phyloP scores from a whole-genome alignment of 2,888 invertebrate species.

The Drosophila mimica region DNA sequence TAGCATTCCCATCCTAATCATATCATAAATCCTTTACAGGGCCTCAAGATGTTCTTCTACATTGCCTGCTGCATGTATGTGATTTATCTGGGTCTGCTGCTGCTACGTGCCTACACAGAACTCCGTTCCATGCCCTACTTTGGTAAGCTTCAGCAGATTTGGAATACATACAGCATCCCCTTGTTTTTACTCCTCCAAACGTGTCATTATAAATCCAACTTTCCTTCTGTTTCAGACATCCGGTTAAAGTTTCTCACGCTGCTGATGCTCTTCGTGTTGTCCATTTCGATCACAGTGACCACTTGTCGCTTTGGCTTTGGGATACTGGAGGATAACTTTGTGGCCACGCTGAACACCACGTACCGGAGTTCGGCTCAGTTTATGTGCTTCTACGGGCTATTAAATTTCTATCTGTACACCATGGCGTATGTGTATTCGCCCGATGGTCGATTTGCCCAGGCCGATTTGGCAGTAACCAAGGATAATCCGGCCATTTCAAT shows the following conservation, averaged over 20 bases:
- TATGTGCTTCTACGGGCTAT: slow-evolving; percentile 96
- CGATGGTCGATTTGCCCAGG: slow-evolving; percentile 90
- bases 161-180: not conserved
- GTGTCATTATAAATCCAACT: rapidly evolving
- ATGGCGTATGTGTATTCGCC: slow-evolving; percentile 98
- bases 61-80: slow-evolving; percentile 93
- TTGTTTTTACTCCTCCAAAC: not conserved
- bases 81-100: slow-evolving; percentile 92
- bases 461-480: slow-evolving; percentile 96
- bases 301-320: slow-evolving; percentile 94
- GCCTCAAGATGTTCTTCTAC: slow-evolving; percentile 96
- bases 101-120: slow-evolving; percentile 96
- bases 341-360: slow-evolving; percentile 93
- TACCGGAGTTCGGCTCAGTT: slow-evolving; percentile 97
- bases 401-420: slow-evolving; percentile 96
- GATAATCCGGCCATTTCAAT: slow-evolving; percentile 99
- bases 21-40: slow-evolving; percentile 87
- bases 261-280: slow-evolving; percentile 92
- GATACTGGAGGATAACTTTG: slow-evolving; percentile 96
- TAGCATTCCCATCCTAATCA: not conserved
- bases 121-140: slow-evolving; percentile 98
- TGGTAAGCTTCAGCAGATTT: slow-evolving; percentile 88
- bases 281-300: slow-evolving; percentile 91
- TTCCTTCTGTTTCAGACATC: slow-evolving; percentile 88
- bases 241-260: slow-evolving; percentile 95